A percentile compares a stretch with the other conserved stretches of the same genome.
Conservation (phyloP, 92 coral and sea anemone genomes). For the Pocillopora grandis region DNA sequence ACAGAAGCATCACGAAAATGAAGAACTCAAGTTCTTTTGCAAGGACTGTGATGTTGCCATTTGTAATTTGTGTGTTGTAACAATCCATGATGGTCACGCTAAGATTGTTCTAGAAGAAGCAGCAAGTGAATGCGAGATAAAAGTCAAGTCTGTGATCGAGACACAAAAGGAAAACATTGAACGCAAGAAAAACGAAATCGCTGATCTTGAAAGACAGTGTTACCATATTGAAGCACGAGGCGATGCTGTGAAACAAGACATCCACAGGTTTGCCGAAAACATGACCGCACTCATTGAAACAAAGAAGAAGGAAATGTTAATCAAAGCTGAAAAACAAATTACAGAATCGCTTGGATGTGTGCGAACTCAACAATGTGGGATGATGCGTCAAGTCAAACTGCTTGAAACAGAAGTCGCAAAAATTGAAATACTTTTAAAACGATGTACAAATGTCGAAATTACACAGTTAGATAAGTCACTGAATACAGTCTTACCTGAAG, state of each 20-base stretch:
- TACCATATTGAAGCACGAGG: not conserved
- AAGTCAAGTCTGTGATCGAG: not conserved
- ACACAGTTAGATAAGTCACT: not conserved
- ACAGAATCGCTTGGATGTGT: not conserved
- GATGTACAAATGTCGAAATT: not conserved
- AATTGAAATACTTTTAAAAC: not conserved
- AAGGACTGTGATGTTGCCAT: not conserved
- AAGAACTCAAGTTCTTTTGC: not conserved
- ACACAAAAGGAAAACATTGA: not conserved
- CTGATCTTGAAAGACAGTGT: not conserved
- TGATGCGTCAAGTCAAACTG: not conserved
- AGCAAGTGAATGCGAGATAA: not conserved
- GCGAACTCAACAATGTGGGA: not conserved
- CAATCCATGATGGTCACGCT: not conserved
- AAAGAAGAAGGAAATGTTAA: not conserved
- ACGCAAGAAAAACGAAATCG: not conserved
- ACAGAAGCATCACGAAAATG: not conserved
- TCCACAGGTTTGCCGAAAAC: not conserved
- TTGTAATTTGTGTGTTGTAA: not conserved
- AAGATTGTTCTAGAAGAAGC: constrained; percentile 1
- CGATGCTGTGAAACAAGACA: not conserved
- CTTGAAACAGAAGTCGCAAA: not conserved
- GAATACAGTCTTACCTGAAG: not conserved
- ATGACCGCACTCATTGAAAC: not conserved
- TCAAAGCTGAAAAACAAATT: not conserved